These are phyloP conservation scores for Okapia johnstoni DNA, from an alignment of 2,113 vertebrate genomes.

Conservation along the genomic window DNA sequence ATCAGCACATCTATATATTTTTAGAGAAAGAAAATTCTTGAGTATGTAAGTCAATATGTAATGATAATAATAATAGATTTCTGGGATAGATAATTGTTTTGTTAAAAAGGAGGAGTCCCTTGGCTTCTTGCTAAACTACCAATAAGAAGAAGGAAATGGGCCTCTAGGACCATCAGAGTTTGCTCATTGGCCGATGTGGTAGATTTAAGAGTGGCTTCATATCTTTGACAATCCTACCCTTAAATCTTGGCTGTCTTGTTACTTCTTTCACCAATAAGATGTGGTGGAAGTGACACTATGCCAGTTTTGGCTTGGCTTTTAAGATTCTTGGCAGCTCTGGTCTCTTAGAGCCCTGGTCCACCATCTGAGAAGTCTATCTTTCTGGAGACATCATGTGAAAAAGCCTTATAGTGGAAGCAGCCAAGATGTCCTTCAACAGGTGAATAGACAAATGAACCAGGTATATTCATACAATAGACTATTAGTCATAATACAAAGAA, in stretches of 20 bases:
- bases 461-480: not conserved
- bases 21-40: not conserved
- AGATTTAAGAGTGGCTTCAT: not conserved
- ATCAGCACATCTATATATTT: not conserved
- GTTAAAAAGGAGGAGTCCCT: not conserved
- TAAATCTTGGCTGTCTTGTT: not conserved
- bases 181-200: not conserved
- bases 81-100: not conserved
- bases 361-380: not conserved
- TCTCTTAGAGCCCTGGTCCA: not conserved
- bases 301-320: not conserved
- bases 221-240: not conserved
- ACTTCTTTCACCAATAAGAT: not conserved
- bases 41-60: not conserved
- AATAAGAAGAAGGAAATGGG: not conserved
- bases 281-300: not conserved
- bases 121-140: not conserved
- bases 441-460: not conserved
- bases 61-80: not conserved
- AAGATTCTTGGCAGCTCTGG: not conserved
- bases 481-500: not conserved
- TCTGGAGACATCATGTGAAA: not conserved
- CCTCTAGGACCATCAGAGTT: not conserved
- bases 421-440: not conserved
- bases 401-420: not conserved